Conservation (phyloP, 1,140 invertebrate genomes). For the Rhagoletis pomonella region DNA sequence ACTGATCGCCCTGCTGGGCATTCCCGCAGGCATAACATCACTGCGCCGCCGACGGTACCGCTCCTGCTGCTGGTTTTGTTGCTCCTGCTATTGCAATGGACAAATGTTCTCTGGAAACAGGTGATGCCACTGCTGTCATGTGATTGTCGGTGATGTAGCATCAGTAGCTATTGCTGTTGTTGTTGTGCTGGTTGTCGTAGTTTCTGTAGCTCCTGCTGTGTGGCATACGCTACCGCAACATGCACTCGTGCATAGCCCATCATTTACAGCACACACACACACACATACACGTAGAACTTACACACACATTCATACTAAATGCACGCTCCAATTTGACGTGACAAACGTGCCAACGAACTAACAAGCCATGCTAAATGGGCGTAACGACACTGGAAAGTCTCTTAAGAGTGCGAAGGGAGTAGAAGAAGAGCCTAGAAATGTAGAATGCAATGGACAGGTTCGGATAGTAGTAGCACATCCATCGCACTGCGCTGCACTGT, state of each 20-base stretch:
- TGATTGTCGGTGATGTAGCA: neutral
- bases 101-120: neutral
- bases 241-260: neutral
- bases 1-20: neutral
- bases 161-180: neutral
- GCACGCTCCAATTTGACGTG: neutral
- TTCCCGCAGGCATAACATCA: neutral
- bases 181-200: no score
- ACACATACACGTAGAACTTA: neutral
- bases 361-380: constrained; percentile 13
- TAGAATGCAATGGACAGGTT: neutral
- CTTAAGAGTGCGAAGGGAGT: neutral
- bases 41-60: no score
- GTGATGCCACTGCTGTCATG: constrained; percentile 1
- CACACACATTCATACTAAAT: neutral
- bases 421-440: neutral
- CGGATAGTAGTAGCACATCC: no score
- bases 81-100: neutral
- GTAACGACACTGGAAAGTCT: neutral
- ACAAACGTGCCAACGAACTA: constrained; percentile 21
- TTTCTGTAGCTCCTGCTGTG: constrained; percentile 29
- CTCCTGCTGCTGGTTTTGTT: no score
- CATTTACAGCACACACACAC: neutral
- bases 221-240: constrained; percentile 24
- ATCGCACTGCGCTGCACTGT: no score